Conservation (phyloP, 2,888 invertebrate species). For the Synanthedon andrenaeformis region DNA sequence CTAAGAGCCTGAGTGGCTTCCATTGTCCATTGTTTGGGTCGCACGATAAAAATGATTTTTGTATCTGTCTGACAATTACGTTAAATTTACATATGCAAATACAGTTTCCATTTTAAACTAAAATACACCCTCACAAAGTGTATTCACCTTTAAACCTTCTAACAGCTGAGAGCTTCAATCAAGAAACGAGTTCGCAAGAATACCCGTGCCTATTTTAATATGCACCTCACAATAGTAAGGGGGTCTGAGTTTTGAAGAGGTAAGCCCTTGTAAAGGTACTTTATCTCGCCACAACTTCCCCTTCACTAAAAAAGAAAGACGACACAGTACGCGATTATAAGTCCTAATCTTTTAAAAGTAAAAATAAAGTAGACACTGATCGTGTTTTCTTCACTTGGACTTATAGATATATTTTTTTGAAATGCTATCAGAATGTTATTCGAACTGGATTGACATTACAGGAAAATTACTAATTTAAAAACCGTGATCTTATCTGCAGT, state of each 20-base stretch:
- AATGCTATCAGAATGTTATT: too few species aligned
- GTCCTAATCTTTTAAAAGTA: constrained; percentile 47
- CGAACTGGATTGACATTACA: too few species aligned
- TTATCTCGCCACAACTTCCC: constrained; percentile 58
- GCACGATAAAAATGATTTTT: too few species aligned
- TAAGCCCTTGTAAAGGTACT: constrained; percentile 51
- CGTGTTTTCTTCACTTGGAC: too few species aligned
- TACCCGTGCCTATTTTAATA: constrained; percentile 50
- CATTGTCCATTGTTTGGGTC: too few species aligned
- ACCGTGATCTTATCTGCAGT: too few species aligned
- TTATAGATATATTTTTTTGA: too few species aligned
- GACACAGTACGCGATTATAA: constrained; percentile 44
- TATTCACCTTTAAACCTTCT: constrained; percentile 46
- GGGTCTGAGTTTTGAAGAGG: constrained; percentile 54
- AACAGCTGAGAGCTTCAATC: constrained; percentile 47
- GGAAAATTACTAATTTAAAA: too few species aligned
- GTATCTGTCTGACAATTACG: too few species aligned
- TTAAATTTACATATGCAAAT: too few species aligned
- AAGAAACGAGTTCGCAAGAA: constrained; percentile 46
- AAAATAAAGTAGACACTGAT: constrained; percentile 1
- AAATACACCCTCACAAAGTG: constrained; percentile 8
- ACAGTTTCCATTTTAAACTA: too few species aligned
- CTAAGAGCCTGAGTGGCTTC: too few species aligned
- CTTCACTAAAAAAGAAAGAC: constrained; percentile 25
- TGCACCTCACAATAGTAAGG: constrained; percentile 60